These are phyloP conservation scores for Microhierax caerulescens DNA, from an alignment of 2,797 vertebrate species.

Conservation along the genomic window DNA sequence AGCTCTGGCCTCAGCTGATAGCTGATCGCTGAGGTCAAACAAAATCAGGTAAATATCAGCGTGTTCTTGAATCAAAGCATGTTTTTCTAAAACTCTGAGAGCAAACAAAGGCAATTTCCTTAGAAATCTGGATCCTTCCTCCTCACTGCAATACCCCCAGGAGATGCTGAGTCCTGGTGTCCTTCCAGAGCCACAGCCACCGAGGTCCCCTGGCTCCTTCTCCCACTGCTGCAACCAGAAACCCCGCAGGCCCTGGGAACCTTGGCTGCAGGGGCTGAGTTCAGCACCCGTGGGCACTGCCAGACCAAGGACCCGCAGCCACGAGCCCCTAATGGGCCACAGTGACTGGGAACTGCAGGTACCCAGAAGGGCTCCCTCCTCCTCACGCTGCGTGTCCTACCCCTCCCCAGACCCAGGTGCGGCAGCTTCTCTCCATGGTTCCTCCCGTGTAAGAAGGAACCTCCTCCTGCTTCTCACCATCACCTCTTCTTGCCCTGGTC, in stretches of 20 bases:
- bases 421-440: neutral
- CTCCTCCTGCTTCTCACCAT: neutral
- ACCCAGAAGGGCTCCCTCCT: neutral
- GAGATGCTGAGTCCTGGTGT: neutral
- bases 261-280: neutral
- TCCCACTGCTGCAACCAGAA: neutral
- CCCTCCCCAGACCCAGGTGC: neutral
- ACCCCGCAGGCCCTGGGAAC: neutral
- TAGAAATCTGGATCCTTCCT: neutral
- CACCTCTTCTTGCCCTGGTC: neutral
- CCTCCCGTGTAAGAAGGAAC: neutral
- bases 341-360: neutral
- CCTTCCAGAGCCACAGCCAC: neutral
- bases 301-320: neutral
- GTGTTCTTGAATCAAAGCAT: neutral
- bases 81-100: neutral
- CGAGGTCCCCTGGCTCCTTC: neutral
- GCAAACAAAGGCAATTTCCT: neutral
- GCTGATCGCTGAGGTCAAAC: neutral
- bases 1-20: neutral
- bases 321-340: neutral
- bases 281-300: fast-evolving
- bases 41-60: neutral
- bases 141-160: neutral
- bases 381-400: neutral